Evolutionary conservation across 2,797 vertebrate species (phyloP).

Genomic region (Myotis vivesi): DNA sequence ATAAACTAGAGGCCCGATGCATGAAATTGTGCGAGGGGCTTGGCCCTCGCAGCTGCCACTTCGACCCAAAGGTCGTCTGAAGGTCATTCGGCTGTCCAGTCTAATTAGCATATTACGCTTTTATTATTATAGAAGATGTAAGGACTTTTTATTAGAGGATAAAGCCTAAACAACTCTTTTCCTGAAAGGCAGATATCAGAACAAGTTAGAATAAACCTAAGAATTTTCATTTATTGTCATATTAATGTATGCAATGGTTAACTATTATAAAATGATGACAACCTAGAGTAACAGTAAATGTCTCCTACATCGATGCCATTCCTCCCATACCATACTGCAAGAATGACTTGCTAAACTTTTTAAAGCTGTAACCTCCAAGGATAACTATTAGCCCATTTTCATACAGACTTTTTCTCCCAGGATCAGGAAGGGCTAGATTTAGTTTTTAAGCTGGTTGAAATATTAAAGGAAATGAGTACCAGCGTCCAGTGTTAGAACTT

Average conservation of each 20-base stretch:
- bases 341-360: neutral
- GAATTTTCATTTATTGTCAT: neutral
- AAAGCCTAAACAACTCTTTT: constrained; percentile 16
- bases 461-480: neutral
- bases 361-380: neutral
- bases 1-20: neutral
- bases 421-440: neutral
- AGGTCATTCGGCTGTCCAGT: too few species aligned
- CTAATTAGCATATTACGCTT: too few species aligned
- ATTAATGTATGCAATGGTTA: neutral
- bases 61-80: too few species aligned
- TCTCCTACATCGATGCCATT: neutral
- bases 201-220: neutral
- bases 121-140: neutral
- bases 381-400: neutral
- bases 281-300: neutral
- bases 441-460: neutral
- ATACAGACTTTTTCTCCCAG: neutral
- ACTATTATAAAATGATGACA: constrained; percentile 16
- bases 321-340: neutral
- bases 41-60: too few species aligned
- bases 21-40: too few species aligned
- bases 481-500: neutral
- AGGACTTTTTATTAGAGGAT: constrained; percentile 30
- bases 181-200: neutral